These are phyloP conservation scores for Argya squamiceps DNA, from an alignment of 2,797 vertebrate species.

Conservation along the genomic window DNA sequence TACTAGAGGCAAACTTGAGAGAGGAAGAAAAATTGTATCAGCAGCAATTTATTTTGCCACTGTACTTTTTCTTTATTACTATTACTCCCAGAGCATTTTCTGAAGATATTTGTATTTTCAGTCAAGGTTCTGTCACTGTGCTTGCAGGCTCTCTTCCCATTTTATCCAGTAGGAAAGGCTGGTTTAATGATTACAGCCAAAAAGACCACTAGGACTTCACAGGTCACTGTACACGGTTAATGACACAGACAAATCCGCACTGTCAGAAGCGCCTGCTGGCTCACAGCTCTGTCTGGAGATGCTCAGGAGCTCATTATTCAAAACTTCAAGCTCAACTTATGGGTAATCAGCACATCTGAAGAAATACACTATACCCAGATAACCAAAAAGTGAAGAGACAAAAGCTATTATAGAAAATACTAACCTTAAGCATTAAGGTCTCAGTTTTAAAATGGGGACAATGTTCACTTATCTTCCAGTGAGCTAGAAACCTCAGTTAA, in stretches of 20 bases:
- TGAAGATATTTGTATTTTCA: constrained; percentile 51
- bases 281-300: not conserved
- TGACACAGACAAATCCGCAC: constrained; percentile 23
- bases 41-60: constrained; percentile 54
- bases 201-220: constrained; percentile 7
- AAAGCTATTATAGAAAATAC: not conserved
- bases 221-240: not conserved
- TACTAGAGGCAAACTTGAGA: constrained; percentile 53
- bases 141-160: constrained; percentile 8
- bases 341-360: constrained; percentile 34
- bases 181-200: constrained; percentile 47
- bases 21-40: constrained; percentile 58
- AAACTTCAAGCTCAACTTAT: constrained; percentile 12
- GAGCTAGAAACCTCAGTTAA: constrained; percentile 1
- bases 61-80: constrained; percentile 31
- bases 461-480: not conserved
- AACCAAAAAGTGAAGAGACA: constrained; percentile 8
- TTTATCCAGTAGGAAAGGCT: constrained; percentile 7
- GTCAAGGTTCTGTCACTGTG: not conserved
- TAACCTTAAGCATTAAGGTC: constrained; percentile 5
- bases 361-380: not conserved
- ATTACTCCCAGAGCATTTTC: constrained; percentile 53
- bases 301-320: constrained; percentile 52
- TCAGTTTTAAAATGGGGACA: not conserved
- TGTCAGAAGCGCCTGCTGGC: constrained; percentile 14